Percentiles rank a stretch among this genome's conserved stretches.
phyloP scores from a whole-genome alignment of 2,113 vertebrate genomes.

The Gallinago media region DNA sequence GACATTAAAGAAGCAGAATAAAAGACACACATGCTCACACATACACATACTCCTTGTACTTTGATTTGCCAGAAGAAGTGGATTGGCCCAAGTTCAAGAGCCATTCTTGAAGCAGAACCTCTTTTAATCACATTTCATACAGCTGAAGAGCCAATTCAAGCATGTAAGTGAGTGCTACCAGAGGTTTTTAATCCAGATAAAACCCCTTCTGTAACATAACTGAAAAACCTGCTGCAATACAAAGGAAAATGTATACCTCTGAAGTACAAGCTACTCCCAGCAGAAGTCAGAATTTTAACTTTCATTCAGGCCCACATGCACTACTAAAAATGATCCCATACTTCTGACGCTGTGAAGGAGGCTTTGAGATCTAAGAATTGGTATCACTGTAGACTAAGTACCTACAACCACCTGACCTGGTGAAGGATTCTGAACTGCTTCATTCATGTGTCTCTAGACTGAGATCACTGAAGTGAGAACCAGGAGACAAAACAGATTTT shows the following conservation, averaged over 20 bases:
- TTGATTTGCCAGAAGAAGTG: background rate
- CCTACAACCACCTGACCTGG: background rate
- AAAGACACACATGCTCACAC: background rate
- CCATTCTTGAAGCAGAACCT: conserved; percentile 36
- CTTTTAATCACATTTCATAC: conserved; percentile 47
- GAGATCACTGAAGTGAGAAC: background rate
- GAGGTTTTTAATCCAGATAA: conserved; percentile 32
- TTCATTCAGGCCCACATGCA: background rate
- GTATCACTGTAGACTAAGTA: background rate
- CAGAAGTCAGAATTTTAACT: background rate
- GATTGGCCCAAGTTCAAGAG: conserved; percentile 44
- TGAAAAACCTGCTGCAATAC: background rate
- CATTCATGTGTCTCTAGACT: background rate
- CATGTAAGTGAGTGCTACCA: conserved; percentile 3
- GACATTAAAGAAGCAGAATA: conserved; percentile 2
- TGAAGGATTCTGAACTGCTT: background rate
- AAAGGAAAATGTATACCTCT: background rate
- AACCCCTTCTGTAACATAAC: background rate
- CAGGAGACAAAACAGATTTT: background rate
- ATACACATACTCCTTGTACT: background rate
- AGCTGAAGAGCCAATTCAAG: background rate
- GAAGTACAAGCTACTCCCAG: background rate
- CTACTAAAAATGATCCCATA: background rate
- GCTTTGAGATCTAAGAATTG: conserved; percentile 2
- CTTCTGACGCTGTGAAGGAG: background rate